These are phyloP conservation scores for Polylopha cassiicola DNA, from an alignment of 2,888 invertebrate genomes.

Conservation along the genomic window DNA sequence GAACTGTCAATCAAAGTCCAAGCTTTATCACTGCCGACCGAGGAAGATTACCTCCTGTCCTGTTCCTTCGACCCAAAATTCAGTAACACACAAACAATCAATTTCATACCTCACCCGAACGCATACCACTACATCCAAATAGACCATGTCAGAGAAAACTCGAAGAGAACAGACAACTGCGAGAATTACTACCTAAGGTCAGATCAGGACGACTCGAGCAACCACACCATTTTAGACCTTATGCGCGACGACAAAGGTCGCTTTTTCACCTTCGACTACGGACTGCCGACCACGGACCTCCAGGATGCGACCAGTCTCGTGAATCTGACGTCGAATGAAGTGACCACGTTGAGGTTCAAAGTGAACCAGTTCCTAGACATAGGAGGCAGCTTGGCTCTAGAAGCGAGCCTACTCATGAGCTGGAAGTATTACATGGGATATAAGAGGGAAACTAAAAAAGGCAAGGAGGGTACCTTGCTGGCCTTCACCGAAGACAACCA, in stretches of 20 bases:
- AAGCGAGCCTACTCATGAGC: constrained; percentile 81
- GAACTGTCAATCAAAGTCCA: constrained; percentile 64
- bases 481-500: constrained; percentile 67
- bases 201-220: constrained; percentile 44
- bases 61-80: constrained; percentile 68
- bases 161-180: constrained; percentile 48
- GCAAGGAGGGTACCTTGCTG: constrained; percentile 33
- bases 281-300: constrained; percentile 79
- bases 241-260: constrained; percentile 81
- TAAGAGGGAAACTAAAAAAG: constrained; percentile 45
- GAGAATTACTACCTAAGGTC: constrained; percentile 47
- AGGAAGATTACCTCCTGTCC: constrained; percentile 63
- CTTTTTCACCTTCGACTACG: constrained; percentile 87
- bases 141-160: constrained; percentile 39
- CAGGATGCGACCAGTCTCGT: constrained; percentile 80
- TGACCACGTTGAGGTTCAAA: constrained; percentile 82
- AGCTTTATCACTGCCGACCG: constrained; percentile 72
- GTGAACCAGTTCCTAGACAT: constrained; percentile 84
- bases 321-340: constrained; percentile 80
- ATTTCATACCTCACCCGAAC: constrained; percentile 74
- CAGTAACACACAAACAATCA: constrained; percentile 52
- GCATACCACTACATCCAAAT: constrained; percentile 78
- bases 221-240: constrained; percentile 51
- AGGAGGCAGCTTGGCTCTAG: constrained; percentile 87
- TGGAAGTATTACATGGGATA: constrained; percentile 72